Conservation (phyloP, 2,113 vertebrate genomes). For the Scopus umbretta region DNA sequence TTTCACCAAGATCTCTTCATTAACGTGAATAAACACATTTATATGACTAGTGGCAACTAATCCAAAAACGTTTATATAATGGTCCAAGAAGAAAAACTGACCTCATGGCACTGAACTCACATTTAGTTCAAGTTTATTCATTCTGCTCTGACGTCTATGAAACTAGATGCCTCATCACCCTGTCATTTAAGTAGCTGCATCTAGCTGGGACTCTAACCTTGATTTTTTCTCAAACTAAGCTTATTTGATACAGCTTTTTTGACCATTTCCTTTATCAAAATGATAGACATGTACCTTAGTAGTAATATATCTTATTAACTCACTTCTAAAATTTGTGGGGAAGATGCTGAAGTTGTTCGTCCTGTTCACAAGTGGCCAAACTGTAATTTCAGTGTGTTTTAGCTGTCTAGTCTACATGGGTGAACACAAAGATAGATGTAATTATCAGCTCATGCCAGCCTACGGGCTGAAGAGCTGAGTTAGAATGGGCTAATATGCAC, state of each 20-base stretch:
- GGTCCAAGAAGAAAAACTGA: background rate
- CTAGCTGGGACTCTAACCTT: background rate
- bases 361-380: background rate
- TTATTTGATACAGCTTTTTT: background rate
- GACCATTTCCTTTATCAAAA: background rate
- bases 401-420: background rate
- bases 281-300: background rate
- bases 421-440: background rate
- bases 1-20: background rate
- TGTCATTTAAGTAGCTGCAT: background rate
- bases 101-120: background rate
- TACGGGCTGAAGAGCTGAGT: background rate
- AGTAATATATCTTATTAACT: background rate
- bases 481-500: background rate
- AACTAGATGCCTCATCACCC: background rate
- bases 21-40: background rate
- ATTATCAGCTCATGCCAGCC: background rate
- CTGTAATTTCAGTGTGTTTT: background rate
- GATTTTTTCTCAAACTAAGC: background rate
- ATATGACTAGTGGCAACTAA: background rate
- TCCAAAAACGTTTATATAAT: background rate
- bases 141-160: background rate
- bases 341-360: background rate
- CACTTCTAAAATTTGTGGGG: background rate
- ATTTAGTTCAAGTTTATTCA: background rate